phyloP scores from a whole-genome alignment of 2,888 invertebrate genomes.

The Drosophila pseudotakahashii region DNA sequence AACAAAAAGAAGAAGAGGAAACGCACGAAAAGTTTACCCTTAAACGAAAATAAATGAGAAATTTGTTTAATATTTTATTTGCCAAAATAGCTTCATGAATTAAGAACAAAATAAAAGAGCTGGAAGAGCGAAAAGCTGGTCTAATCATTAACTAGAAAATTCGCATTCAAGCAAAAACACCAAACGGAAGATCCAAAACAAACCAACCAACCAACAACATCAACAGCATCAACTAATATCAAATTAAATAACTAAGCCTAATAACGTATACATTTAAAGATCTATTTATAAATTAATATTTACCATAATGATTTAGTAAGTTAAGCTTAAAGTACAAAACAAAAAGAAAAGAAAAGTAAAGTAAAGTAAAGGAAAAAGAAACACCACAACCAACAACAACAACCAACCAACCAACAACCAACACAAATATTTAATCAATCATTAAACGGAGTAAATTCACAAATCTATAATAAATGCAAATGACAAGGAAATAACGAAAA shows the following conservation, averaged over 20 bases:
- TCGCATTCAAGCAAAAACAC: slow-evolving; percentile 35
- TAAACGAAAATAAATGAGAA: slow-evolving; percentile 25
- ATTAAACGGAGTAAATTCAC: slow-evolving; percentile 57
- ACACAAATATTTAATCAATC: slow-evolving; percentile 52
- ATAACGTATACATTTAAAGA: slow-evolving; percentile 58
- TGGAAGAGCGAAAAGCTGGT: slow-evolving; percentile 64
- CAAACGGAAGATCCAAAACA: slow-evolving; percentile 54
- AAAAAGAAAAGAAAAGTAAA: slow-evolving; percentile 29
- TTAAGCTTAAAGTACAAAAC: slow-evolving; percentile 74
- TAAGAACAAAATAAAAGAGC: slow-evolving; percentile 67
- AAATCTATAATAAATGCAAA: slow-evolving; percentile 53
- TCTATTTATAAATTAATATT: slow-evolving; percentile 50
- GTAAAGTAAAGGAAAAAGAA: slow-evolving; percentile 24
- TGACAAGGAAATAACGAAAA: slow-evolving; percentile 51
- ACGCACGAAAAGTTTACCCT: slow-evolving; percentile 30
- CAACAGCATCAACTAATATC: slow-evolving; percentile 75
- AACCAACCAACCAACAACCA: slow-evolving; percentile 29
- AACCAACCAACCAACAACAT: slow-evolving; percentile 52
- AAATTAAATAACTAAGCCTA: slow-evolving; percentile 62
- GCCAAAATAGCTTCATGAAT: slow-evolving; percentile 38
- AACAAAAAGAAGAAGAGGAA: slow-evolving; percentile 31
- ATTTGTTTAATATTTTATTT: slow-evolving; percentile 47
- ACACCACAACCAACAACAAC: slow-evolving; percentile 44
- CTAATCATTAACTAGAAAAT: slow-evolving; percentile 41
- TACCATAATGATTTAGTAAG: slow-evolving; percentile 72